Evolutionary conservation across 1,140 invertebrate genomes (phyloP), one percentile per base, ranked within the genome.

Genomic region (Acromyrmex heyeri): DNA sequence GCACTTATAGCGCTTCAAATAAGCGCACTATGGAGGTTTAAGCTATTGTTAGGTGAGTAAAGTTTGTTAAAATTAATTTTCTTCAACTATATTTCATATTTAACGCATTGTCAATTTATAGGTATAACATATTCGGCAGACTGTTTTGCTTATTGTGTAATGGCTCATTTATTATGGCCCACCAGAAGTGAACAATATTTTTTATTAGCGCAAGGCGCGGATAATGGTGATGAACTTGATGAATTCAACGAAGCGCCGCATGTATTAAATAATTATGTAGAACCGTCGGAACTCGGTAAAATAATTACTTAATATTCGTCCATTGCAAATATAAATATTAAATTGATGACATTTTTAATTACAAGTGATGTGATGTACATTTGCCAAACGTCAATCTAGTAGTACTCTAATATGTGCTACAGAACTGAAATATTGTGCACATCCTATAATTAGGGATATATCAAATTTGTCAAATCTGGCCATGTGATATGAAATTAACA

Each of bases 61-160:
- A 82, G 38, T 21, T 24, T 18, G 18, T 53, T 21, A 21, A 69
- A 12, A 48, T 38, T 65, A 53, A 85, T 53, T 55, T 48, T 72
- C 38, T 55, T 27, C 18, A 38, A 4, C 2, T 53, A 3, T 55
- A 30, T 14, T 14, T 50, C 0, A 2, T 34, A 4, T 44, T 67
- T 78, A n/a, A 75, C 4, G 16, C 10, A 10, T 44, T 16, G 7
- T 50, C 18, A 2, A n/a, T 88, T 86, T 87, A 16, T 87, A 99
- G 99, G 98, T 92, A 99, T 99, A 89, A 98, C 98, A 53, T 98
- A 99, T 93, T 98, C 98, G 53, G 98, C 98, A 1, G 98, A 99
- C 93, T 99, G 98, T 94, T 96, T 99, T 88, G 98, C 98, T 24
- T 99, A 98, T 95, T 98, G 98, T 91, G 97, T 99, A 7, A 98